Evolutionary conservation across 2,113 vertebrate species (phyloP).

Genomic region (Centrocercus urophasianus): DNA sequence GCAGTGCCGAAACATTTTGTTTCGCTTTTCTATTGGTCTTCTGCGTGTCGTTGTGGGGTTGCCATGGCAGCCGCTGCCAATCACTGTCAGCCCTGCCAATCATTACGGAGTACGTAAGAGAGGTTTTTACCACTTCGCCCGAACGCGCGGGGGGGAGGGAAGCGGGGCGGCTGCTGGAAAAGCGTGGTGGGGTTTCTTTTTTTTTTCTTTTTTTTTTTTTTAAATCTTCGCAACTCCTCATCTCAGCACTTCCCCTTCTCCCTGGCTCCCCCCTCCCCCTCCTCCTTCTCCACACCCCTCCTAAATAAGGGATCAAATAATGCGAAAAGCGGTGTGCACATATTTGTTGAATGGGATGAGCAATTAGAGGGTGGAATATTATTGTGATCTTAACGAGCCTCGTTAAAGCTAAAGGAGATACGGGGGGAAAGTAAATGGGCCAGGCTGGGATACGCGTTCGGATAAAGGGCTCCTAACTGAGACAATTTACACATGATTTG

Average conservation of each 20-base stretch:
- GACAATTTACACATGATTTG: constrained; percentile 85
- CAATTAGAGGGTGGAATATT: constrained; percentile 93
- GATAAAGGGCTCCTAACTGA: constrained; percentile 82
- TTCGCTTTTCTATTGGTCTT: constrained; percentile 99
- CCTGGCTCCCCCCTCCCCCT: constrained; percentile 9
- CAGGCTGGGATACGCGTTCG: constrained; percentile 83
- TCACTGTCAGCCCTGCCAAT: constrained; percentile 99
- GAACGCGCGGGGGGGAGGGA: constrained; percentile 73
- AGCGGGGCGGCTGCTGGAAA: constrained; percentile 46
- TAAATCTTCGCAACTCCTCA: constrained; percentile 86
- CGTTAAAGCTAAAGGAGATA: constrained; percentile 87
- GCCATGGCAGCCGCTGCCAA: constrained; percentile 99
- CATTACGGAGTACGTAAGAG: constrained; percentile 97
- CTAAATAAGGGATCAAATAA: constrained; percentile 87
- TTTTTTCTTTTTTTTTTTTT: constrained; percentile 71
- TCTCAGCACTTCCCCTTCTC: constrained; percentile 88
- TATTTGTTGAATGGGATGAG: constrained; percentile 93
- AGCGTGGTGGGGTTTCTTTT: constrained; percentile 75
- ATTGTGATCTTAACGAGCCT: constrained; percentile 91
- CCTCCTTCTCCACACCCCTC: constrained; percentile 71
- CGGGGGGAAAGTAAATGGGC: constrained; percentile 85
- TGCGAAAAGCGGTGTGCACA: constrained; percentile 85
- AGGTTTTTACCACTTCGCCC: constrained; percentile 95
- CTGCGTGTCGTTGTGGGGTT: constrained; percentile 97
- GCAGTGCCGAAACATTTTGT: constrained; percentile 99